phyloP scores from a whole-genome alignment of 2,797 vertebrate genomes.

The Limnodromus scolopaceus region DNA sequence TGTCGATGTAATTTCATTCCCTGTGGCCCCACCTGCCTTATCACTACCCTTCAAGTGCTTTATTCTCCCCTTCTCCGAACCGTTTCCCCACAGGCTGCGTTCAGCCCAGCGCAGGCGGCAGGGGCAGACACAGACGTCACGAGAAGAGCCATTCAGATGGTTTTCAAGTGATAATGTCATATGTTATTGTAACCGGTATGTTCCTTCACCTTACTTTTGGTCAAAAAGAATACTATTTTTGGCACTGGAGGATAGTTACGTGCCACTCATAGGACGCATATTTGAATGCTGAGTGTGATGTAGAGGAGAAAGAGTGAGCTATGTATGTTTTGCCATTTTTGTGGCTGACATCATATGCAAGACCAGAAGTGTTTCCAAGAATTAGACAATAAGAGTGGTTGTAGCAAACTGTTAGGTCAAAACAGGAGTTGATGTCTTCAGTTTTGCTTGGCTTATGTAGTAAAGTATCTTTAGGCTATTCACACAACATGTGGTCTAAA shows the following conservation, averaged over 20 bases:
- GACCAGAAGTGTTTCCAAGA: background rate
- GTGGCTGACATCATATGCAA: background rate
- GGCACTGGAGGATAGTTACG: background rate
- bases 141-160: background rate
- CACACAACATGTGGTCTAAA: background rate
- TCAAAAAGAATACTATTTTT: background rate
- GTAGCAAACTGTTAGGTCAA: background rate
- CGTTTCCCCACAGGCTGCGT: background rate
- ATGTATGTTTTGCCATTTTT: background rate
- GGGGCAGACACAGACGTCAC: background rate
- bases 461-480: background rate
- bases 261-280: background rate
- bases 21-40: background rate
- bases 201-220: background rate
- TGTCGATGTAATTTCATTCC: background rate
- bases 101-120: background rate
- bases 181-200: background rate
- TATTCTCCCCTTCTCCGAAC: constrained; percentile 37
- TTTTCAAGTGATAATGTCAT: background rate
- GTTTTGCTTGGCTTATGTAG: background rate
- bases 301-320: background rate
- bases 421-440: background rate
- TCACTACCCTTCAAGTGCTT: constrained; percentile 1
- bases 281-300: background rate
- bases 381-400: background rate